Conservation (phyloP, 2,113 vertebrate species). For the Numenius arquata region DNA sequence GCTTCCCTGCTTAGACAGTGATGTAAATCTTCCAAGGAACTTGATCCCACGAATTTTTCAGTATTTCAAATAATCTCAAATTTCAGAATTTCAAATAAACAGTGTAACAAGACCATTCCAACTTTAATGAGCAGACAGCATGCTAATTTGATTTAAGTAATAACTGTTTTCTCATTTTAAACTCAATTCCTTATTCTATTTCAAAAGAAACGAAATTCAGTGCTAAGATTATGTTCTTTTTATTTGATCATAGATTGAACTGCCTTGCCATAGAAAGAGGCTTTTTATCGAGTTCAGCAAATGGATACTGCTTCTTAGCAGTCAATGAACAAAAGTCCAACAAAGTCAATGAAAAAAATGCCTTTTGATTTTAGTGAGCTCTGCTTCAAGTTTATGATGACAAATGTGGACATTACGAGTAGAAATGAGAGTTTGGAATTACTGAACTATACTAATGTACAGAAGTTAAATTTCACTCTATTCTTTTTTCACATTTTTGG, state of each 20-base stretch:
- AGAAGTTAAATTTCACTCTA: not conserved
- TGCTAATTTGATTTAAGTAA: not conserved
- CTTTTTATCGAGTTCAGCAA: not conserved
- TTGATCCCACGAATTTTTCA: not conserved
- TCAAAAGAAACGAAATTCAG: not conserved
- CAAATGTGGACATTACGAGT: not conserved
- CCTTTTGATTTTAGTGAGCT: not conserved
- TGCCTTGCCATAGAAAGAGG: not conserved
- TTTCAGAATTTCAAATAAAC: not conserved
- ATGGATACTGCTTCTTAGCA: not conserved
- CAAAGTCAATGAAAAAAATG: not conserved
- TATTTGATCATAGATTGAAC: not conserved
- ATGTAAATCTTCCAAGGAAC: not conserved
- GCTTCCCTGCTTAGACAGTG: not conserved
- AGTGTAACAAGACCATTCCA: not conserved
- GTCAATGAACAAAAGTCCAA: not conserved
- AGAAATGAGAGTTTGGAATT: not conserved
- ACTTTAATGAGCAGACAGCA: not conserved
- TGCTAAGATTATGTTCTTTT: not conserved
- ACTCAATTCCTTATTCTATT: not conserved
- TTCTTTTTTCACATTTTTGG: not conserved
- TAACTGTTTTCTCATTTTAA: not conserved
- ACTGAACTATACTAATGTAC: not conserved
- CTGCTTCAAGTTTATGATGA: not conserved
- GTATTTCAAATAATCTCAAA: not conserved